Percentiles rank a stretch among this genome's conserved stretches.
These are phyloP conservation scores for Callimorpha dominula DNA, from an alignment of 2,888 invertebrate species.

Conservation along the genomic window DNA sequence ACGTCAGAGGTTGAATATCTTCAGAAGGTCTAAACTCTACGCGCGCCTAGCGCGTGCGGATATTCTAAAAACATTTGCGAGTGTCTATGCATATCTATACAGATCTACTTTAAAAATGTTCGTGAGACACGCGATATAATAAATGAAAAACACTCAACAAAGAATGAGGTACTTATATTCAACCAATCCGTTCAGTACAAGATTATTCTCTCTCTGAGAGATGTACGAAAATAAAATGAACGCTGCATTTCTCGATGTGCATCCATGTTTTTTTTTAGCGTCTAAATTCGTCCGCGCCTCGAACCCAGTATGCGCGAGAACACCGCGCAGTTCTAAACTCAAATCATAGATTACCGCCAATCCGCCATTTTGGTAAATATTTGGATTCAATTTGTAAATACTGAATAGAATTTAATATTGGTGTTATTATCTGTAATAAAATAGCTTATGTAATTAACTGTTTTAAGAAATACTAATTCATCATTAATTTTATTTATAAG, in stretches of 20 bases:
- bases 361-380: constrained; percentile 70
- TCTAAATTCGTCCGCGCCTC: constrained; percentile 84
- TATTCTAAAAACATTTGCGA: background rate
- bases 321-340: constrained; percentile 71
- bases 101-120: background rate
- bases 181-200: constrained; percentile 13
- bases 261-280: constrained; percentile 76
- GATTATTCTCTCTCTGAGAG: constrained; percentile 52
- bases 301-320: constrained; percentile 80
- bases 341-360: constrained; percentile 53
- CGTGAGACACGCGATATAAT: constrained; percentile 3
- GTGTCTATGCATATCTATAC: background rate
- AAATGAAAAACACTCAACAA: constrained; percentile 10
- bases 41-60: background rate
- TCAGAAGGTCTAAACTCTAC: background rate
- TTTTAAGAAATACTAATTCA: constrained; percentile 49
- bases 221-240: constrained; percentile 74
- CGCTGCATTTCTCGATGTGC: constrained; percentile 83
- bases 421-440: constrained; percentile 32
- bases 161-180: constrained; percentile 15
- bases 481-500: constrained; percentile 37
- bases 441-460: constrained; percentile 56
- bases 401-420: background rate
- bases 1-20: background rate
- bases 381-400: constrained; percentile 30